Evolutionary conservation across 2,888 invertebrate genomes (phyloP), one percentile per base, ranked within the genome.

Genomic region (Protonemura montana): DNA sequence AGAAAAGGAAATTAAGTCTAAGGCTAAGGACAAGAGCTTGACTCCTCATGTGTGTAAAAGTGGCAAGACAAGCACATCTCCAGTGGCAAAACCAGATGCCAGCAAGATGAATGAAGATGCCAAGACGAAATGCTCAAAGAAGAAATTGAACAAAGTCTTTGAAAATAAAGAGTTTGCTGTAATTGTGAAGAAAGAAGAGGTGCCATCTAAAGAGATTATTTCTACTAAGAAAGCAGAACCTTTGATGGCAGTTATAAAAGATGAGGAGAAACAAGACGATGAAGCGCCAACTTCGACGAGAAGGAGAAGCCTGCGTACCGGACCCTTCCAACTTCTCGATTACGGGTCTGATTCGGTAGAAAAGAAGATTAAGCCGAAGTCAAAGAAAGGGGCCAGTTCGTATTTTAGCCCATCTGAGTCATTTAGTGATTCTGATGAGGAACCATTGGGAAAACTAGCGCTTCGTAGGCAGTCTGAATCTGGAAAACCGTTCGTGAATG

Each of bases 341-440:
- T 30, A 28, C 28, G 28, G 28, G 59, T 26, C 26, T 21, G 76
- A 59, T 25, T 84, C 76, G 2, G 13, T 29, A 0, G 84, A 84
- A 84, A 28, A 42, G 42, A 59, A 83, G 27, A 10, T 27, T 21
- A 84, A 59, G 30, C 2, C 59, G 1, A 59, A 59, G 21, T 59
- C 59, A 21, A 59, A 59, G 59, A 59, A 59, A 59, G 59, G 16
- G 7, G 59, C 59, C 59, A 59, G 59, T 21, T 59, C 59, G 59
- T 59, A 59, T 59, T 59, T 59, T 21, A 59, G 28, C 16, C 25
- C 25, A 25, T 84, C 84, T 10, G 84, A 84, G 28, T 84, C 84
- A 88, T 94, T 94, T 87, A 93, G 93, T 89, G 94, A 94, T 89
- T 94, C 94, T 0, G 95, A 95, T 89, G 95, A 95, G 89, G 95